Conservation (phyloP, 2,113 vertebrate genomes). For the Micromys minutus region DNA sequence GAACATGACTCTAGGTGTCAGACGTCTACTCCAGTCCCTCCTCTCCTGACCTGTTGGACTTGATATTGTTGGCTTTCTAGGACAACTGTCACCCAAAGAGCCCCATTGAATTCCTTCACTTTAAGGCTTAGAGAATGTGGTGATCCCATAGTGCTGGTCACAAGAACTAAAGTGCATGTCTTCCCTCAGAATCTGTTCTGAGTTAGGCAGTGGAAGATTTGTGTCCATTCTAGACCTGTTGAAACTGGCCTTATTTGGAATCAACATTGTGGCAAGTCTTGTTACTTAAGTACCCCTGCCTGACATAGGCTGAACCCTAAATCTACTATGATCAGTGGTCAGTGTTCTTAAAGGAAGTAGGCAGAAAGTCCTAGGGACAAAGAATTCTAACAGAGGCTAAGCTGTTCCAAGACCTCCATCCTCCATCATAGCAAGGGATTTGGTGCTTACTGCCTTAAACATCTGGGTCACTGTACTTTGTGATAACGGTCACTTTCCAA, state of each 20-base stretch:
- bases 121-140: background rate
- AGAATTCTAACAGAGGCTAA: background rate
- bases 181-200: background rate
- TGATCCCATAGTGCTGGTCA: background rate
- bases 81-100: background rate
- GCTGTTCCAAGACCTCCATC: background rate
- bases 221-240: background rate
- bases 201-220: background rate
- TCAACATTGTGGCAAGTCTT: background rate
- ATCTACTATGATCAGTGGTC: background rate
- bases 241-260: background rate
- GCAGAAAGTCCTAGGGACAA: too few species aligned
- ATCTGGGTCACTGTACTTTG: too few species aligned
- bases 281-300: too few species aligned
- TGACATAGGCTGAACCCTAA: background rate
- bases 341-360: background rate
- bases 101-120: too few species aligned
- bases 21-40: background rate
- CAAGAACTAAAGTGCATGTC: background rate
- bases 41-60: background rate
- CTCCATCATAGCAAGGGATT: background rate
- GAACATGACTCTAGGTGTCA: background rate
- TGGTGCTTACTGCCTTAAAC: background rate
- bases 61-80: background rate
- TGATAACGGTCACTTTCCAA: background rate